These are phyloP conservation scores for Lagocephalus sceleratus DNA, from an alignment of 2,797 vertebrate genomes.

Conservation along the genomic window DNA sequence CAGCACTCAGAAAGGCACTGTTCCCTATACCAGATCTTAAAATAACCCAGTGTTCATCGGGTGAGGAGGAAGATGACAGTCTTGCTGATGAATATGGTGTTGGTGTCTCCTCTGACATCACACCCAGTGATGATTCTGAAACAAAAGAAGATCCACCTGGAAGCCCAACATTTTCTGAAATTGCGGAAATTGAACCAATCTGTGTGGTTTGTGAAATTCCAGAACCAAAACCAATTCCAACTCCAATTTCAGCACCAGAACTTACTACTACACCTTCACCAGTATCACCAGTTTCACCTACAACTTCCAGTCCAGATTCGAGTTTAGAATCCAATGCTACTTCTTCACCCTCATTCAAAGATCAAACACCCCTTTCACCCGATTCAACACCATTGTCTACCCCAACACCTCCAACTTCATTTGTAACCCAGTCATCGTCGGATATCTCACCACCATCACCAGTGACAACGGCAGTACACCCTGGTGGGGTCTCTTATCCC, in stretches of 20 bases:
- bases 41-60: conserved; percentile 97
- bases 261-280: conserved; percentile 68
- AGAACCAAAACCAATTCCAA: conserved; percentile 65
- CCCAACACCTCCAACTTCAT: conserved; percentile 59
- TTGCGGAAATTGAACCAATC: conserved; percentile 61
- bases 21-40: conserved; percentile 97
- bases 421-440: conserved; percentile 40
- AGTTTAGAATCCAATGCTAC: conserved; percentile 70
- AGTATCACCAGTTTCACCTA: conserved; percentile 59
- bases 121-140: conserved; percentile 71
- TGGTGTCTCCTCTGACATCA: conserved; percentile 68
- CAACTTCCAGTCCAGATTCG: conserved; percentile 69
- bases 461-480: conserved; percentile 12
- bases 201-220: conserved; percentile 75
- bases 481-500: conserved; percentile 10
- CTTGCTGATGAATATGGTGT: conserved; percentile 80
- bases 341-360: conserved; percentile 64
- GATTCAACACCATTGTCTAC: conserved; percentile 70
- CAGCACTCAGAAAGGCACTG: conserved; percentile 77
- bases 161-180: conserved; percentile 56
- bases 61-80: conserved; percentile 90
- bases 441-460: conserved; percentile 30
- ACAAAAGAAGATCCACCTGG: conserved; percentile 53
- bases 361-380: conserved; percentile 67
- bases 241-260: conserved; percentile 67